phyloP scores from a whole-genome alignment of 2,797 vertebrate genomes.

The Lagocephalus sceleratus region DNA sequence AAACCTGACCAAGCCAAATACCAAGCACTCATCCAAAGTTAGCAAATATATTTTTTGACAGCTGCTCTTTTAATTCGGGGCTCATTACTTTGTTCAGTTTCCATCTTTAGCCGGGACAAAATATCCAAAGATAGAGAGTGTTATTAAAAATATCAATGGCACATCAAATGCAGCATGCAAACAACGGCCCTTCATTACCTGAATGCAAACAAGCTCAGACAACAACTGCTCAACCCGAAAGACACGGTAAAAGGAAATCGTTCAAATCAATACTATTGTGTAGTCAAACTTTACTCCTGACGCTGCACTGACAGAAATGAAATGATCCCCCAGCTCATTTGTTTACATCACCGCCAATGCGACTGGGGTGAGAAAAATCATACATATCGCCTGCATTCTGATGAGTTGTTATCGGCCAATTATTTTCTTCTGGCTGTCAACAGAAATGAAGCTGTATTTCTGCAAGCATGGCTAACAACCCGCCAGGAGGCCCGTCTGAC shows the following conservation, averaged over 20 bases:
- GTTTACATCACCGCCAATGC: constrained; percentile 55
- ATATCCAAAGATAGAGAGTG: neutral
- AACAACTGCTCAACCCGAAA: neutral
- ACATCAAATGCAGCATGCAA: constrained; percentile 1
- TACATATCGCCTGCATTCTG: constrained; percentile 67
- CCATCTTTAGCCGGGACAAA: neutral
- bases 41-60: neutral
- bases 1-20: constrained; percentile 22
- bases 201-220: constrained; percentile 8
- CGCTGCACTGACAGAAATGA: constrained; percentile 32
- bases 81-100: neutral
- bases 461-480: constrained; percentile 67
- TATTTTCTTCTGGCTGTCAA: constrained; percentile 70
- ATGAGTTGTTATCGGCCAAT: constrained; percentile 70
- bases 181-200: neutral
- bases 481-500: constrained; percentile 56
- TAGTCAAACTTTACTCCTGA: constrained; percentile 44
- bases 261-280: constrained; percentile 30
- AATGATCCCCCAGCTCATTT: constrained; percentile 41
- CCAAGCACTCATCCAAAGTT: constrained; percentile 9
- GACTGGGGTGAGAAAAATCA: constrained; percentile 55
- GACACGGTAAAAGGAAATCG: constrained; percentile 19
- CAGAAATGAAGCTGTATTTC: constrained; percentile 70
- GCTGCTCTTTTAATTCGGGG: neutral
- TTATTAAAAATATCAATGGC: neutral